Evolutionary conservation across 2,888 invertebrate genomes (phyloP).

Genomic region (Acleris literana): DNA sequence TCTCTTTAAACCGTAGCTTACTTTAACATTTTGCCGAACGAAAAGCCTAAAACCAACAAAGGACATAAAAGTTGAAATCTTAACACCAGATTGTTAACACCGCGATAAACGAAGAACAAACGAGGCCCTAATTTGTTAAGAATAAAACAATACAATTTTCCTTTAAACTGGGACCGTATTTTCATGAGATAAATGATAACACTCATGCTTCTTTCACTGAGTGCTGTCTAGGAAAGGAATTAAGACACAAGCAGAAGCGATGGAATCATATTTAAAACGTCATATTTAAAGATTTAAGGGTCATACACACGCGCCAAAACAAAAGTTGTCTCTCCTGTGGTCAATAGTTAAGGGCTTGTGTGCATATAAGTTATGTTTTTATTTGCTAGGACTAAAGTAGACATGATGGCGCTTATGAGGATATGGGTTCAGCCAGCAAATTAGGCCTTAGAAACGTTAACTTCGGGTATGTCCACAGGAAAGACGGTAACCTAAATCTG

Average conservation of each 20-base stretch:
- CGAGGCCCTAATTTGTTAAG: slow-evolving; percentile 33
- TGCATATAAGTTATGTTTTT: too few relatives aligned
- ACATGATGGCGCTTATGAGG: too few relatives aligned
- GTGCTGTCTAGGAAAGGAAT: slow-evolving; percentile 16
- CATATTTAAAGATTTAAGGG: too few relatives aligned
- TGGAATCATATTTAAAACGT: background rate
- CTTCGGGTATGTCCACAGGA: too few relatives aligned
- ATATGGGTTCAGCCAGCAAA: too few relatives aligned
- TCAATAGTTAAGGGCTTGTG: too few relatives aligned
- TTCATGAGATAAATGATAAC: slow-evolving; percentile 34
- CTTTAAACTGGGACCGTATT: slow-evolving; percentile 34
- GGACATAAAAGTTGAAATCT: slow-evolving; percentile 19
- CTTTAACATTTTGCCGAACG: background rate
- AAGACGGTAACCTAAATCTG: too few relatives aligned
- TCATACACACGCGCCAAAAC: too few relatives aligned
- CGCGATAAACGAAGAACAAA: slow-evolving; percentile 25
- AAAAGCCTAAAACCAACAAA: slow-evolving; percentile 7
- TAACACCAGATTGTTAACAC: slow-evolving; percentile 25
- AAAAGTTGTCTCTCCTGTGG: too few relatives aligned
- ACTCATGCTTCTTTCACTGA: slow-evolving; percentile 31
- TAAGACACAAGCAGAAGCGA: slow-evolving; percentile 8
- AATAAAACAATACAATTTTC: slow-evolving; percentile 36
- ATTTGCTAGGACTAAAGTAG: too few relatives aligned
- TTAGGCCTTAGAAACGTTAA: too few relatives aligned
- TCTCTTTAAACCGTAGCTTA: slow-evolving; percentile 5